Evolutionary conservation across 1,140 invertebrate genomes (phyloP).

Genomic region (Neodiprion fabricii): DNA sequence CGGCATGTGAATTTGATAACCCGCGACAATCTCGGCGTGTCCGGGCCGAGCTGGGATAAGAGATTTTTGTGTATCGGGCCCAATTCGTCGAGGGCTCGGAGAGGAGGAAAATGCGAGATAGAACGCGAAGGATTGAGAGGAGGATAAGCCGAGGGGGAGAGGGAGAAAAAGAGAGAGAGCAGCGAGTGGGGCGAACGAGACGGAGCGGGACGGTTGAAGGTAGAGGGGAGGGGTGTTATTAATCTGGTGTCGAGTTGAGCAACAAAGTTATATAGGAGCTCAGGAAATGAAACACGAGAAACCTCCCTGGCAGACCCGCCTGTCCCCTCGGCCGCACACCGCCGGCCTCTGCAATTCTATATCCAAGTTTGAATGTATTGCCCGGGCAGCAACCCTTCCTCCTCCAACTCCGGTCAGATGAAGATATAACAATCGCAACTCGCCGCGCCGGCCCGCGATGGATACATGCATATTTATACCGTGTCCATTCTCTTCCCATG

Average conservation of each 20-base stretch:
- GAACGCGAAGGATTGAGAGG: too few relatives aligned
- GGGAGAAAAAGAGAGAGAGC: conserved; percentile 27
- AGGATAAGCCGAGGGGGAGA: conserved; percentile 14
- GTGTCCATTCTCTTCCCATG: conserved; percentile 15
- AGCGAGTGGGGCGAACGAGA: conserved; percentile 30
- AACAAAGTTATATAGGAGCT: conserved; percentile 64
- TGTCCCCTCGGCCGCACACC: conserved; percentile 24
- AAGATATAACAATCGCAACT: conserved; percentile 54
- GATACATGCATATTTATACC: conserved; percentile 58
- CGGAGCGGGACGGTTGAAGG: conserved; percentile 20
- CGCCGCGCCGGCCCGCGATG: conserved; percentile 46
- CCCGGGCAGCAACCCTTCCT: conserved; percentile 41
- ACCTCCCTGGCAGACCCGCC: conserved; percentile 45
- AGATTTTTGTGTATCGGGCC: background rate
- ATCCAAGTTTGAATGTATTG: conserved; percentile 60
- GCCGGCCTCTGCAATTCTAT: conserved; percentile 45
- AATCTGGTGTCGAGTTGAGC: conserved; percentile 64
- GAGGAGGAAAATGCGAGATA: background rate
- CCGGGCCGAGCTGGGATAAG: conserved; percentile 25
- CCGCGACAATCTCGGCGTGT: conserved; percentile 34
- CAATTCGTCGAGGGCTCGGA: background rate
- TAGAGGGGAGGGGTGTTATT: conserved; percentile 48
- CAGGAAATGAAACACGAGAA: conserved; percentile 62
- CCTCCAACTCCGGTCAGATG: conserved; percentile 50
- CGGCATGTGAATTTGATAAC: conserved; percentile 37